Base-by-base conservation (phyloP, 1,140 invertebrate species). In the Lethrus apterus region DNA sequence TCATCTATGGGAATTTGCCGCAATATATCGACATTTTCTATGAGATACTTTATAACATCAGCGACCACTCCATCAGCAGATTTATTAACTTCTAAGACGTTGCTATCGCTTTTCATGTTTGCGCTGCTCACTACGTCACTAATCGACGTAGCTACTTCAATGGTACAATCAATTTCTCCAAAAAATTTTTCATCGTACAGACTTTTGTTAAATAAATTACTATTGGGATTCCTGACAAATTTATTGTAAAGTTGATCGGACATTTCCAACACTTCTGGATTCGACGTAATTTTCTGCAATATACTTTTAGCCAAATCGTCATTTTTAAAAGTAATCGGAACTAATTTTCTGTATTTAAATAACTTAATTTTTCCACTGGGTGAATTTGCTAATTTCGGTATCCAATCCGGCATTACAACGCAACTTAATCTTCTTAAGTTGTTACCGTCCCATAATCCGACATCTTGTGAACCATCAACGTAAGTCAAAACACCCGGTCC, bases 401-500 rank as follows among this genome's bases (percentile, higher is more conserved):
- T 46, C 26, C 34, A 38, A 29, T 55, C 32, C 15, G 14, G 9
- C 10, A 38, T 29, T 7, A 59, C 21, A 7, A 41, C 18, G 17
- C 32, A 24, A 13, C 60, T 55, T 8, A 74, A 50, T 10, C 72
- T 54, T 1, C 70, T 46, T 4, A 75, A 55, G 29, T 63, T 55
- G 3, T 38, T 56, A 1, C 68, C 69, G 18, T 62, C 51, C 74
- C 74, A 76, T 1, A 74, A 45, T 3, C 74, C 74, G 4, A 75
- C 73, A 54, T 74, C 63, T 45, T 70, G 66, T 8, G 35, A 52
- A 10, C 68, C 58, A 46, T 58, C 47, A 3, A 64, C 34, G 31
- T 68, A 57, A 0, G 67, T 65, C 35, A 70, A 62, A n/a, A 74
- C 54, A 2, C 74, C 74, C 10, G 74, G 74, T 8, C 74, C 74